phyloP scores from a whole-genome alignment of 2,888 invertebrate genomes.

The Stenchaetothrips biformis region DNA sequence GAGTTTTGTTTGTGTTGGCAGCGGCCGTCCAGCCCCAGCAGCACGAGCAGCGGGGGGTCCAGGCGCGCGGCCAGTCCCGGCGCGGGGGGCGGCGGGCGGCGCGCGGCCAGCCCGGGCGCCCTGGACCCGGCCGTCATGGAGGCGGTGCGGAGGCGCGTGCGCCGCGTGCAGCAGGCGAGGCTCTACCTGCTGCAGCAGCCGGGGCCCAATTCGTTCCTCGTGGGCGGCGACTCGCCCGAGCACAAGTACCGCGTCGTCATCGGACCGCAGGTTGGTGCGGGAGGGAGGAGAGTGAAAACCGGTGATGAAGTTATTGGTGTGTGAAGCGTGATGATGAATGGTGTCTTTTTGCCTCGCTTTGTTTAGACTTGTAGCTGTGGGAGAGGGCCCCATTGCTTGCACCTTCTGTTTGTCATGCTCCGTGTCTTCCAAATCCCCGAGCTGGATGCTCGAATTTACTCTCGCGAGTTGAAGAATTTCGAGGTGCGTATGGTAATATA shows the following conservation, averaged over 20 bases:
- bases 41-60: neutral
- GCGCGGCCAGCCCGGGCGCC: conserved; percentile 34
- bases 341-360: neutral
- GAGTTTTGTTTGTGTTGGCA: neutral
- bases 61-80: conserved; percentile 33
- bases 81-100: conserved; percentile 26
- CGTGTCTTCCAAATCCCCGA: conserved; percentile 47
- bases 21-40: neutral
- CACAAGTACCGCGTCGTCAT: conserved; percentile 48
- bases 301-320: neutral
- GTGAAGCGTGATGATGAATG: neutral
- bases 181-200: conserved; percentile 48
- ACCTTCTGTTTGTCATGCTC: conserved; percentile 49
- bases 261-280: conserved; percentile 45
- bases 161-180: conserved; percentile 43
- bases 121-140: conserved; percentile 37
- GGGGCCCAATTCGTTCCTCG: conserved; percentile 48
- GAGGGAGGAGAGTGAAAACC: no score
- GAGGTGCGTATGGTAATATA: conserved; percentile 44
- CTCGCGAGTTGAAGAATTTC: conserved; percentile 47
- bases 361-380: conserved; percentile 48
- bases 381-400: conserved; percentile 47
- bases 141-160: conserved; percentile 37
- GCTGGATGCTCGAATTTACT: conserved; percentile 45
- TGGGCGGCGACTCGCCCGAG: conserved; percentile 46